A percentile compares a stretch with the other conserved stretches of the same genome.
These are phyloP conservation scores for Prenolepis imparis DNA, from an alignment of 2,888 invertebrate genomes.

Conservation along the genomic window DNA sequence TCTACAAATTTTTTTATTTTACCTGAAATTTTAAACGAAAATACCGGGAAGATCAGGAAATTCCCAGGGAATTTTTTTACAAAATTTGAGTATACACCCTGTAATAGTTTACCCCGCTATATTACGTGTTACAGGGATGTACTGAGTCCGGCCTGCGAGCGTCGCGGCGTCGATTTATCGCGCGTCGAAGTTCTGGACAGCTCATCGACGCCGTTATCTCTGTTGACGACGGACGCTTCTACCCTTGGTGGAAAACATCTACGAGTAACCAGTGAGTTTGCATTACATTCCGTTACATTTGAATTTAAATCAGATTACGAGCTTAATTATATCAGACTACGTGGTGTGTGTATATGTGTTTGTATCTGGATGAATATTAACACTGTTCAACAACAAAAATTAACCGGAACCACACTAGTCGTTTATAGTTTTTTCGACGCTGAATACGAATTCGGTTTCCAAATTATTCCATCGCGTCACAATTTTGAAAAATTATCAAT, in stretches of 20 bases:
- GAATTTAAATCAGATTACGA: background rate
- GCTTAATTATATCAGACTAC: background rate
- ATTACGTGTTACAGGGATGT: conserved; percentile 88
- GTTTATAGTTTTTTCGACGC: too few relatives aligned
- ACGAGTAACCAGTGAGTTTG: conserved; percentile 88
- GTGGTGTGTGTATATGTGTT: background rate
- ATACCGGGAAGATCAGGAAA: too few relatives aligned
- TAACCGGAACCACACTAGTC: too few relatives aligned
- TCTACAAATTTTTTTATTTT: too few relatives aligned
- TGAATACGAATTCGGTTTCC: too few relatives aligned
- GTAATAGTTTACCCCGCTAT: background rate
- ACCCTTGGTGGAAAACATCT: conserved; percentile 90
- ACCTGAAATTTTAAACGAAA: too few relatives aligned
- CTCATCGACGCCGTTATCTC: conserved; percentile 89
- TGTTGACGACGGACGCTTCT: conserved; percentile 89
- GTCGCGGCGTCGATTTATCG: conserved; percentile 89
- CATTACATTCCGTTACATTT: background rate
- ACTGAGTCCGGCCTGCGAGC: conserved; percentile 89
- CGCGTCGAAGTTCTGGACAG: conserved; percentile 90
- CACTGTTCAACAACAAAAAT: too few relatives aligned
- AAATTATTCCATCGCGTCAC: too few relatives aligned
- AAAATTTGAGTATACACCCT: too few relatives aligned
- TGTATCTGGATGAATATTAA: background rate
- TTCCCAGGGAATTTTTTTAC: too few relatives aligned
- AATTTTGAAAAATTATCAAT: too few relatives aligned